phyloP scores from a whole-genome alignment of 1,140 invertebrate genomes.

The Melanaphis sacchari region DNA sequence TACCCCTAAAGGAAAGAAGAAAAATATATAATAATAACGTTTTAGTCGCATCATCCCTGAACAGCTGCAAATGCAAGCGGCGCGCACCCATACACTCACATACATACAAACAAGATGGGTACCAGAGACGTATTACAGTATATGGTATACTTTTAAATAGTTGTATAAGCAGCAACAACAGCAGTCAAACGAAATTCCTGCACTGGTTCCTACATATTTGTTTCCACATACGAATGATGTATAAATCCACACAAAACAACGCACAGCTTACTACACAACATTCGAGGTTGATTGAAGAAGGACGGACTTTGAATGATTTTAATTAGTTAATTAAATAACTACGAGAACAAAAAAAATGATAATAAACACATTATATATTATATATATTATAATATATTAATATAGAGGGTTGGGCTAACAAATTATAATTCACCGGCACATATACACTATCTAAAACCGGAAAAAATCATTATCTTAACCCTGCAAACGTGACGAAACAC shows the following conservation, averaged over 20 bases:
- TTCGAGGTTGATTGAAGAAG: neutral
- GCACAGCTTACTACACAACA: neutral
- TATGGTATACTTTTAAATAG: neutral
- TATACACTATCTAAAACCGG: neutral
- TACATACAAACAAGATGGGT: neutral
- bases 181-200: neutral
- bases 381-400: neutral
- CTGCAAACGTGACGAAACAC: constrained; percentile 4
- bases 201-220: neutral
- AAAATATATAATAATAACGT: constrained; percentile 17
- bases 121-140: neutral
- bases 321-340: neutral
- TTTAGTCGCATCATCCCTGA: constrained; percentile 21
- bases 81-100: neutral
- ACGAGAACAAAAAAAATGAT: neutral
- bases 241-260: neutral
- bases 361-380: neutral
- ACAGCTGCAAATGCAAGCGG: constrained; percentile 38
- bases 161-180: neutral
- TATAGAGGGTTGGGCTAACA: neutral
- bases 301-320: neutral
- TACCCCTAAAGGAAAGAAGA: neutral
- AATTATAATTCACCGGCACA: neutral
- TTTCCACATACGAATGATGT: neutral
- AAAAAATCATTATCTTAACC: neutral